These are phyloP conservation scores for Sturnira hondurensis DNA, from an alignment of 2,113 vertebrate species.

Conservation along the genomic window DNA sequence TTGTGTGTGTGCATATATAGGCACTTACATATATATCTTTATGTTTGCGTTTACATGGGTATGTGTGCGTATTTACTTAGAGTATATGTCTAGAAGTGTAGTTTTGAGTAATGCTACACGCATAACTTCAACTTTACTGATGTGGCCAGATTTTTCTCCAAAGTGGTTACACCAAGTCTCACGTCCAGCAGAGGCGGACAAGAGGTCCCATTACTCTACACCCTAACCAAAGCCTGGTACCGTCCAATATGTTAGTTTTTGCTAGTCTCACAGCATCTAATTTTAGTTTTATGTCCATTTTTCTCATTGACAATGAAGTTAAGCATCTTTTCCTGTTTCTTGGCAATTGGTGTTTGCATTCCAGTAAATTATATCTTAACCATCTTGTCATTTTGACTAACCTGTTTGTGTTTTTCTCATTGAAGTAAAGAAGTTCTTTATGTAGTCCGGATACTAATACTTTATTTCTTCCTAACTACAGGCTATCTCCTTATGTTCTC, in stretches of 20 bases:
- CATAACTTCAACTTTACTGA: neutral
- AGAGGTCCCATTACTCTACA: neutral
- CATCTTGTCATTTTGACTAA: neutral
- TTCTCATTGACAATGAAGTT: neutral
- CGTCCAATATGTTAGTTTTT: neutral
- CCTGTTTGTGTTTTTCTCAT: neutral
- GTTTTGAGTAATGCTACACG: neutral
- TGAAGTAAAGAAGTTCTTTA: neutral
- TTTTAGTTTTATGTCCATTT: neutral
- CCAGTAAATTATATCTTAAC: neutral
- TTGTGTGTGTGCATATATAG: neutral
- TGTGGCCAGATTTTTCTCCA: neutral
- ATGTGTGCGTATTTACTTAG: neutral
- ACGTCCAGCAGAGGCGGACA: neutral
- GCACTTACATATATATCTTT: neutral
- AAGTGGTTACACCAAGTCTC: neutral
- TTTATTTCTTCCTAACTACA: neutral
- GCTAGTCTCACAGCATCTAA: neutral
- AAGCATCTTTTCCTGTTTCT: neutral
- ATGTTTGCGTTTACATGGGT: neutral
- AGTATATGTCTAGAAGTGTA: neutral
- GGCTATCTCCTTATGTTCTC: neutral
- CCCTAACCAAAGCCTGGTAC: neutral
- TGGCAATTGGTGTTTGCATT: neutral
- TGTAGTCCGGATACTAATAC: neutral